Percentiles rank a stretch among this genome's conserved stretches.
These are phyloP conservation scores for Drosophila meridiana DNA, from an alignment of 2,888 invertebrate genomes.

Conservation along the genomic window DNA sequence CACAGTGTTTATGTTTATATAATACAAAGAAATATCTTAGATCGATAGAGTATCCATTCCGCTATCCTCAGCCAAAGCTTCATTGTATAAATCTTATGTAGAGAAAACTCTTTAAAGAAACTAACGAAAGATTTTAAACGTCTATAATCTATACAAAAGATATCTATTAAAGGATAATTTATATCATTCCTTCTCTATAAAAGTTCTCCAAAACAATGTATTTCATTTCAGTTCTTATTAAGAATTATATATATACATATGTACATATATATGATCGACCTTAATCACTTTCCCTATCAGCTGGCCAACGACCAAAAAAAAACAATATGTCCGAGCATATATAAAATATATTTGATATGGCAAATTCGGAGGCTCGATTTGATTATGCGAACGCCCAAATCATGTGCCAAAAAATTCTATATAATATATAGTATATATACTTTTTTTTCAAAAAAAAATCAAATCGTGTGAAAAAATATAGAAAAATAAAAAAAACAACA, in stretches of 20 bases:
- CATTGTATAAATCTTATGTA: too few relatives aligned
- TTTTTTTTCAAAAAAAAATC: not conserved
- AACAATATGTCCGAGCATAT: conserved; percentile 23
- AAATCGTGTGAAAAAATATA: conserved; percentile 6
- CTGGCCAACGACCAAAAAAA: conserved; percentile 8
- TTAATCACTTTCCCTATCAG: conserved; percentile 56
- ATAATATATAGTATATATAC: not conserved
- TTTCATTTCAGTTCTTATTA: too few relatives aligned
- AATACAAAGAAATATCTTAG: not conserved
- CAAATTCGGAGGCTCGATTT: conserved; percentile 28
- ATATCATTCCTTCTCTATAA: too few relatives aligned
- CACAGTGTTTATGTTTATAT: not conserved
- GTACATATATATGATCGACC: not conserved
- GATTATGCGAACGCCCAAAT: conserved; percentile 37
- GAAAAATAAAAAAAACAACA: not conserved
- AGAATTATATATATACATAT: not conserved
- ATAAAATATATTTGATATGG: conserved; percentile 27
- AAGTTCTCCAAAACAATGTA: not conserved
- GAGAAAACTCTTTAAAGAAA: not conserved
- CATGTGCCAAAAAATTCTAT: conserved; percentile 59
- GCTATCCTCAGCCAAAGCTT: not conserved
- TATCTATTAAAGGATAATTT: too few relatives aligned
- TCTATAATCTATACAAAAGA: too few relatives aligned
- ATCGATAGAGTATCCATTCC: not conserved
- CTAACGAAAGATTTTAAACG: not conserved